Evolutionary conservation across 1,140 invertebrate genomes (phyloP).

Genomic region (Aphidius gifuensis): DNA sequence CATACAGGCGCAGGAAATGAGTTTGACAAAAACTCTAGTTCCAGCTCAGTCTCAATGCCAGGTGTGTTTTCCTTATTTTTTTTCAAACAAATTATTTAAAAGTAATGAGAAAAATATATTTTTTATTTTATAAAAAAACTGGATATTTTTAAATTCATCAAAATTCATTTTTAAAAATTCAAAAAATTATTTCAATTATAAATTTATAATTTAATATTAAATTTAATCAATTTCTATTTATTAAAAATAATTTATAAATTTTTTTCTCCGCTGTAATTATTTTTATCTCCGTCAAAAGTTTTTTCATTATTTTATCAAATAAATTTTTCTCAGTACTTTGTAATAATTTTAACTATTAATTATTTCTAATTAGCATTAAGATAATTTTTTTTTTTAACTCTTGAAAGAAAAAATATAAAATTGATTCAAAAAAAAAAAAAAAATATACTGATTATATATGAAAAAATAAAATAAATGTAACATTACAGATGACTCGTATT

Average conservation of each 20-base stretch:
- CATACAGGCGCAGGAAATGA: conserved; percentile 59
- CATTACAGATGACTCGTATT: conserved; percentile 71
- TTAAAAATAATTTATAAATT: too few species aligned
- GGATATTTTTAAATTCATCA: conserved; percentile 11
- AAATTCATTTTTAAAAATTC: too few species aligned
- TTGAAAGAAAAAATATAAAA: too few species aligned
- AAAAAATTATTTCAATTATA: conserved; percentile 7
- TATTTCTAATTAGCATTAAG: too few species aligned
- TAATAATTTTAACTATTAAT: too few species aligned
- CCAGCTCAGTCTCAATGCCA: conserved; percentile 65
- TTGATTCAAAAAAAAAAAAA: not conserved
- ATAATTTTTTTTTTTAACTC: too few species aligned
- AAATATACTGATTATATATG: not conserved
- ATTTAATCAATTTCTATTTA: conserved; percentile 5
- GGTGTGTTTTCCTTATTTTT: conserved; percentile 57
- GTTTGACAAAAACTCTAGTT: conserved; percentile 68
- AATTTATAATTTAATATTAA: not conserved
- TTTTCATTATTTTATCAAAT: not conserved
- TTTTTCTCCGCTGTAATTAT: too few species aligned
- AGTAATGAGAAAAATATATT: not conserved
- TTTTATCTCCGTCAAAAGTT: too few species aligned
- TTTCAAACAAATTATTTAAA: conserved; percentile 28
- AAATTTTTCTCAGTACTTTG: too few species aligned
- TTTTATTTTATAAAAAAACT: conserved; percentile 1
- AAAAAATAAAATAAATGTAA: conserved; percentile 32